phyloP scores from a whole-genome alignment of 2,888 invertebrate genomes.

The Anoncus sp. region DNA sequence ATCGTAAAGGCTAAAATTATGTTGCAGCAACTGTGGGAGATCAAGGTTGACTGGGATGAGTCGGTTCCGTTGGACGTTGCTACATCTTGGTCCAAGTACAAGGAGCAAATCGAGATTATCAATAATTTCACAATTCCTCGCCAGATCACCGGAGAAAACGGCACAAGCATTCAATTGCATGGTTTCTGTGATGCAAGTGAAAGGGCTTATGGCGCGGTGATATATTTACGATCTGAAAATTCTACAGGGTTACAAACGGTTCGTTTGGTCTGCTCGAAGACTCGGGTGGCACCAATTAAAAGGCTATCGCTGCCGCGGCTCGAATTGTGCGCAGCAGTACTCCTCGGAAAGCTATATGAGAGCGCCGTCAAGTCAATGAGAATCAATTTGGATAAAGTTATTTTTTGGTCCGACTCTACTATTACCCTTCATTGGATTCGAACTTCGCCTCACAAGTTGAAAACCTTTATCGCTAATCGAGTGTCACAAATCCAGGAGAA shows the following conservation, averaged over 20 bases:
- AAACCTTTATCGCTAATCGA: slow-evolving; percentile 55
- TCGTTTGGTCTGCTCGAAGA: slow-evolving; percentile 48
- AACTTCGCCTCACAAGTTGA: slow-evolving; percentile 40
- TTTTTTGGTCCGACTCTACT: slow-evolving; percentile 55
- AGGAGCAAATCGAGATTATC: background rate
- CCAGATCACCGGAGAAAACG: background rate
- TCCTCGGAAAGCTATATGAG: slow-evolving; percentile 29
- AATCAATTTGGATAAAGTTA: background rate
- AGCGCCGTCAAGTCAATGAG: background rate
- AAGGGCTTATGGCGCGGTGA: too few species aligned
- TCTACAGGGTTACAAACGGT: background rate
- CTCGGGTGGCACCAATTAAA: slow-evolving; percentile 52
- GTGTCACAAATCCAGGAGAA: slow-evolving; percentile 48
- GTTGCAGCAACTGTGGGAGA: slow-evolving; percentile 6
- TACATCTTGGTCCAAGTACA: background rate
- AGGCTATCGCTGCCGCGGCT: slow-evolving; percentile 37
- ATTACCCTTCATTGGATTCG: slow-evolving; percentile 55
- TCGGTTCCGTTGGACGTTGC: background rate
- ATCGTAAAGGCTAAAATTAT: slow-evolving; percentile 5
- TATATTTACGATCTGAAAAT: background rate
- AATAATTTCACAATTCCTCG: background rate
- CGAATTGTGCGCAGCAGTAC: slow-evolving; percentile 48
- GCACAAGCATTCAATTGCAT: background rate
- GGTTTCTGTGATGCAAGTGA: background rate
- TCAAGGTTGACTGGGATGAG: slow-evolving; percentile 12